These are phyloP conservation scores for Lutjanus erythropterus DNA, from an alignment of 2,113 vertebrate genomes.

Conservation along the genomic window DNA sequence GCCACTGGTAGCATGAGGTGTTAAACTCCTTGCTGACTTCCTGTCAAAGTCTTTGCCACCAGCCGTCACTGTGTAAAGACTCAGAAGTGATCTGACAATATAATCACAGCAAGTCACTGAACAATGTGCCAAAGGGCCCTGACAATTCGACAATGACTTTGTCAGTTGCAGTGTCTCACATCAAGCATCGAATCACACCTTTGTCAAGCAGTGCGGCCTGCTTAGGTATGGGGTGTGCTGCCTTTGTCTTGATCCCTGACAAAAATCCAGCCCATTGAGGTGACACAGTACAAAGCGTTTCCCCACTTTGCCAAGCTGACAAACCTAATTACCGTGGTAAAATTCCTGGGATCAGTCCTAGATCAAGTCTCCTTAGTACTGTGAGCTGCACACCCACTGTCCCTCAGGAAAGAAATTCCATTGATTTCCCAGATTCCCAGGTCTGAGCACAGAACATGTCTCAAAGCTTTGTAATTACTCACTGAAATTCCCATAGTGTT, in stretches of 20 bases:
- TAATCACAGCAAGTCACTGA: slow-evolving; percentile 58
- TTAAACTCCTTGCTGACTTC: slow-evolving; percentile 56
- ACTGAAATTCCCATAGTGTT: slow-evolving; percentile 46
- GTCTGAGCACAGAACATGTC: slow-evolving; percentile 54
- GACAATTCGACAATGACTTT: slow-evolving; percentile 77
- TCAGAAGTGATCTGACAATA: slow-evolving; percentile 45
- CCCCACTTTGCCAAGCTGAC: slow-evolving; percentile 76
- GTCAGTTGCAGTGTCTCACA: slow-evolving; percentile 57
- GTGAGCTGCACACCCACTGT: slow-evolving; percentile 53
- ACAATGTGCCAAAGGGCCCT: slow-evolving; percentile 69
- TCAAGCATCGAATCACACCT: slow-evolving; percentile 67
- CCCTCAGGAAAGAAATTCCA: slow-evolving; percentile 65
- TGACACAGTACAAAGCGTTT: slow-evolving; percentile 79
- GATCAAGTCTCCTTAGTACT: slow-evolving; percentile 75
- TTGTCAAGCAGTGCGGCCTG: slow-evolving; percentile 53
- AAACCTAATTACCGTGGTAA: slow-evolving; percentile 73
- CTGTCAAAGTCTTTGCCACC: slow-evolving; percentile 63
- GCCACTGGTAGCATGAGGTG: slow-evolving; percentile 43
- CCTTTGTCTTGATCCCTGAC: slow-evolving; percentile 75
- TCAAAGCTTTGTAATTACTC: slow-evolving; percentile 41
- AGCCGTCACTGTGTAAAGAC: slow-evolving; percentile 27
- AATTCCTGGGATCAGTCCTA: slow-evolving; percentile 73
- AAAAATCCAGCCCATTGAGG: slow-evolving; percentile 74
- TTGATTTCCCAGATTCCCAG: slow-evolving; percentile 60
- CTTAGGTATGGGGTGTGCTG: slow-evolving; percentile 54